These are phyloP conservation scores for Orthosia cruda DNA, from an alignment of 2,888 invertebrate species.

Conservation along the genomic window DNA sequence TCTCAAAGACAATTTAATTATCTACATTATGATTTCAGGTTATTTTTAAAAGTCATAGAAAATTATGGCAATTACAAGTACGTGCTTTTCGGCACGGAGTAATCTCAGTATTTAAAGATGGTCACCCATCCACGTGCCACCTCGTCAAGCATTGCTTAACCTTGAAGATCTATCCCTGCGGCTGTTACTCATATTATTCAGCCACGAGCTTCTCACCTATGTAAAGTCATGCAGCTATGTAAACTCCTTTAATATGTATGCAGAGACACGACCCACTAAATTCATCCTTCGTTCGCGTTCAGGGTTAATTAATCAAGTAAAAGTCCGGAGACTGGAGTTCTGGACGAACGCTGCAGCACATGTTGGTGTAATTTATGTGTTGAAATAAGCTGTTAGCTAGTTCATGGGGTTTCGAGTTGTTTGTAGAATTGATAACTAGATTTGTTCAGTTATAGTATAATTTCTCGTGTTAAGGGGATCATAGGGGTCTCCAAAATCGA, in stretches of 20 bases:
- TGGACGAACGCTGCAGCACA: slow-evolving; percentile 59
- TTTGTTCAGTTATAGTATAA: neutral
- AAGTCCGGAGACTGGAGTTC: slow-evolving; percentile 56
- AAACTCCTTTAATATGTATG: slow-evolving; percentile 70
- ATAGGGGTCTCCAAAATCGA: neutral
- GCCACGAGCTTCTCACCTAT: no score
- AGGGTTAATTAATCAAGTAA: slow-evolving; percentile 71
- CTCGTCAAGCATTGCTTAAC: no score
- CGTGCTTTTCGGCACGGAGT: no score
- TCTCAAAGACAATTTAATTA: no score
- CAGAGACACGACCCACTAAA: slow-evolving; percentile 66
- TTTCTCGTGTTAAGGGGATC: neutral
- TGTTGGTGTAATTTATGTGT: slow-evolving; percentile 43
- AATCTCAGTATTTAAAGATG: no score
- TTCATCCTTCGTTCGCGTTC: slow-evolving; percentile 62
- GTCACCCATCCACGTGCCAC: no score
- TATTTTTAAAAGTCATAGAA: no score
- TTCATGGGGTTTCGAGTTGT: slow-evolving; percentile 25
- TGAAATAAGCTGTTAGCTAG: slow-evolving; percentile 52
- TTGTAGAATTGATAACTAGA: slow-evolving; percentile 17
- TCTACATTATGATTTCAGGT: no score
- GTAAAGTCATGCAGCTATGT: slow-evolving; percentile 25
- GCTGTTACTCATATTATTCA: no score
- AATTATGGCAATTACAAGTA: no score
- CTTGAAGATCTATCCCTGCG: no score